Percentiles rank a stretch among this genome's conserved stretches.
Evolutionary conservation across 2,797 vertebrate genomes (phyloP).

Genomic region (Acanthurus leucopareius): DNA sequence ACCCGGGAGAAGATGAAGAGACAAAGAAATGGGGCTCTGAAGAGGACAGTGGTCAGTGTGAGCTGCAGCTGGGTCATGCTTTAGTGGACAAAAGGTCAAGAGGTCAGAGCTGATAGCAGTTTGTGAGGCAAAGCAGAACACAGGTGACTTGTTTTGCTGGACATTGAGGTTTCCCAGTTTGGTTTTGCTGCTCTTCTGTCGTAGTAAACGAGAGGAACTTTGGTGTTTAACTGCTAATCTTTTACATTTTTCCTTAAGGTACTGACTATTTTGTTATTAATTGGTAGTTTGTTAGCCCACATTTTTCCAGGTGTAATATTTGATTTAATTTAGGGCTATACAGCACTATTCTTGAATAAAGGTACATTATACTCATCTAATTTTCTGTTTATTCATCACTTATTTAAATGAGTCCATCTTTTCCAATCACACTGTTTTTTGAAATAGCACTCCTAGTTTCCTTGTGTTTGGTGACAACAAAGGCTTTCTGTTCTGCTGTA

Average conservation of each 20-base stretch:
- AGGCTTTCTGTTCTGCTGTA: too few species aligned
- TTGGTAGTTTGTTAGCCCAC: too few species aligned
- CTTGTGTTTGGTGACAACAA: too few species aligned
- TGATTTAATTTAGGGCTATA: too few species aligned
- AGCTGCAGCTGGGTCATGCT: background rate
- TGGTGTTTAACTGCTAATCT: background rate
- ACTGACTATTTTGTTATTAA: too few species aligned
- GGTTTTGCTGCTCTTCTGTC: background rate
- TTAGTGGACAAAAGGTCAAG: conserved; percentile 52
- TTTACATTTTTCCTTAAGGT: background rate
- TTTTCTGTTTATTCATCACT: too few species aligned
- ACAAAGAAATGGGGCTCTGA: background rate
- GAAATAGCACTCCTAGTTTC: too few species aligned
- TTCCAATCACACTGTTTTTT: too few species aligned
- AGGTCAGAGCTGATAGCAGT: conserved; percentile 19
- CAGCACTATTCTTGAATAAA: too few species aligned
- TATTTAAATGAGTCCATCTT: too few species aligned
- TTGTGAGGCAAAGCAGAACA: conserved; percentile 45
- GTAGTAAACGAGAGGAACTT: background rate
- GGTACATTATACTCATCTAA: too few species aligned
- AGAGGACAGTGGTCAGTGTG: conserved; percentile 6
- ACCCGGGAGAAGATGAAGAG: conserved; percentile 50
- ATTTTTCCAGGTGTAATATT: too few species aligned
- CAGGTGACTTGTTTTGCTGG: conserved; percentile 24
- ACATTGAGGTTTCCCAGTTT: background rate